A percentile compares a stretch with the other conserved stretches of the same genome.
These are phyloP conservation scores for Octopus bimaculoides DNA, from an alignment of 1,140 invertebrate genomes.

Conservation along the genomic window DNA sequence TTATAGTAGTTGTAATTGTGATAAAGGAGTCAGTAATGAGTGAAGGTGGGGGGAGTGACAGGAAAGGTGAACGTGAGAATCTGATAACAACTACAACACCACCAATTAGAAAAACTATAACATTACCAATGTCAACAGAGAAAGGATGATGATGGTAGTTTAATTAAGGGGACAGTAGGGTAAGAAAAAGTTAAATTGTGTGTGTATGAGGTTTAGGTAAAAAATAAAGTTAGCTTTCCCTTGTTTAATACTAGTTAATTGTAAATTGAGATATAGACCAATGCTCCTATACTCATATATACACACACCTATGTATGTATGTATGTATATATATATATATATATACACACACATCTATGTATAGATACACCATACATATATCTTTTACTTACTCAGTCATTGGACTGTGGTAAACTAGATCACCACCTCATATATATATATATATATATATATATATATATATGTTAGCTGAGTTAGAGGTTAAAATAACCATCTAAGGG, in stretches of 20 bases:
- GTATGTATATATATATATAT: background rate
- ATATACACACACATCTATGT: background rate
- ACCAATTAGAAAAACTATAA: too few species aligned
- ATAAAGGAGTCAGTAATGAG: too few species aligned
- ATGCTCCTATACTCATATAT: background rate
- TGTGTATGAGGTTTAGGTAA: background rate
- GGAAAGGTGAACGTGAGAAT: too few species aligned
- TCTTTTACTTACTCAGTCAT: background rate
- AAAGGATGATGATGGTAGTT: too few species aligned
- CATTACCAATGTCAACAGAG: too few species aligned
- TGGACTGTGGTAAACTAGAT: background rate
- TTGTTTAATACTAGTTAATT: background rate
- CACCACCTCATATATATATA: background rate
- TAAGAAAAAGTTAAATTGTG: too few species aligned
- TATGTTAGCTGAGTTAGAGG: background rate
- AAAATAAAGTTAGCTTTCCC: background rate
- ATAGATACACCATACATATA: background rate
- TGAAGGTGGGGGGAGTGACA: too few species aligned
- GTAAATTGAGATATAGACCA: background rate
- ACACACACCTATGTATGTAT: background rate
- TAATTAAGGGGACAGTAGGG: too few species aligned
- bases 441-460: constrained; percentile 6
- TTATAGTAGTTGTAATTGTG: too few species aligned
- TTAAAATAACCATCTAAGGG: background rate
- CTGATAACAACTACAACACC: too few species aligned